Evolutionary conservation across 2,888 invertebrate genomes (phyloP), one percentile per base, ranked within the genome.

Genomic region (Acronicta leporina): DNA sequence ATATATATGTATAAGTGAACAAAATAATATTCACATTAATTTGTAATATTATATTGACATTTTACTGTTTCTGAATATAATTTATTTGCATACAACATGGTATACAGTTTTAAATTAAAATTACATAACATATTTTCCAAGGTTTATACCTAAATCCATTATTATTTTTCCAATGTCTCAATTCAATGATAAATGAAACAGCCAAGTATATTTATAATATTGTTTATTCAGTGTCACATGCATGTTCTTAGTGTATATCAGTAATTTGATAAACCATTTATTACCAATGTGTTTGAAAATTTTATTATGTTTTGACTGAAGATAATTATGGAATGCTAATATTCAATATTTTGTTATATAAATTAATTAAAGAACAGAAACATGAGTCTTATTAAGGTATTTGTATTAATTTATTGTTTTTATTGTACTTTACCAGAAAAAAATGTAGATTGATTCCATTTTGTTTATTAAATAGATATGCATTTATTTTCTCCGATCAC

Each of bases 191-290:
- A 63, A 75, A 25, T 61, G 13, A 72, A 60, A 61, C 50, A 5
- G 43, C 20, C 20, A 33, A 27, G 8, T 11, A 13, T 56, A 38
- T 60, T 63, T 40, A 40, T 7, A 30, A 41, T 76, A 53, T 54
- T 45, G 48, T 74, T 75, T 73, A 95, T 77, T 94, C 95, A 69
- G 95, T 91, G 87, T 54, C 59, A 68, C 51, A 70, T 58, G 60
- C 51, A 57, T 48, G 30, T 61, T 52, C 51, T 30, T 9, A 20
- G 9, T 56, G 56, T 66, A 71, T 9, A 8, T 30, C 69, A 42
- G 57, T 13, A 43, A 62, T 27, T 35, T 47, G 57, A 63, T 71
- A 49, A 43, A 40, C 30, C 45, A 50, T 20, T n/a, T n/a, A 20
- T 20, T 20, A 20, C 20, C 20, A 20, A 20, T 57, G 59, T 63